Base-by-base conservation (phyloP, 2,113 vertebrate species). In the Phoenicopterus ruber region DNA sequence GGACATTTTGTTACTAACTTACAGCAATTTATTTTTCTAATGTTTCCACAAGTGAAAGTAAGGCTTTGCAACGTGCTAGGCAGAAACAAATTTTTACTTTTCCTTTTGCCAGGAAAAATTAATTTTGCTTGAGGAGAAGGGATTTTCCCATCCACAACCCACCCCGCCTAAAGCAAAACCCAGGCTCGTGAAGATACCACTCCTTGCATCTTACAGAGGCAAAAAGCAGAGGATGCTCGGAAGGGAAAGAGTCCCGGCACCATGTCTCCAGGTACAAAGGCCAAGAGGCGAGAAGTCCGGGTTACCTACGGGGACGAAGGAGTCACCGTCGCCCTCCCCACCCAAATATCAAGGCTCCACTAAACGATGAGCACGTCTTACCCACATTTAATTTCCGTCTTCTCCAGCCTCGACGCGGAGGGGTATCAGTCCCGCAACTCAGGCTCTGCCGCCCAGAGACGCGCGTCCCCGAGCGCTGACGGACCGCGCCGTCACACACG, bases 401-500 rank as follows among this genome's bases (percentile, higher is more conserved):
- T 20, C 42, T 44, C 47, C 73, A 36, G 29, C 22, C 19, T 34
- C 3, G 3, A 24, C 18, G 29, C 1, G 1, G 36, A 42, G 0
- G 16, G 7, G 29, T 17, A 17, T 22, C 47, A 20, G 31, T 13
- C 28, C 47, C 28, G 4, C 11, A 31, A 5, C 19, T 36, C 14
- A 17, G 26, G 26, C 13, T n/a, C 31, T 32, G 49, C 31, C 1
- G 1, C 42, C 17, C 52, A 28, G 32, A 34, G 4, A 40, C 3
- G 0, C 28, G 3, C 5, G 32, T 17, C 6, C 29, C 49, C 36
- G 19, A 7, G 14, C 6, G 0, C 40, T 17, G 28, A 42, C 3
- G 2, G 59, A 58, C 26, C 5, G 8, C 5, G 32, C 42, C 24
- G 20, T 24, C 25, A 31, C 9, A 54, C 8, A 3, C 1, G 0